Conservation (phyloP, 2,113 vertebrate species). For the Diglossa brunneiventris region DNA sequence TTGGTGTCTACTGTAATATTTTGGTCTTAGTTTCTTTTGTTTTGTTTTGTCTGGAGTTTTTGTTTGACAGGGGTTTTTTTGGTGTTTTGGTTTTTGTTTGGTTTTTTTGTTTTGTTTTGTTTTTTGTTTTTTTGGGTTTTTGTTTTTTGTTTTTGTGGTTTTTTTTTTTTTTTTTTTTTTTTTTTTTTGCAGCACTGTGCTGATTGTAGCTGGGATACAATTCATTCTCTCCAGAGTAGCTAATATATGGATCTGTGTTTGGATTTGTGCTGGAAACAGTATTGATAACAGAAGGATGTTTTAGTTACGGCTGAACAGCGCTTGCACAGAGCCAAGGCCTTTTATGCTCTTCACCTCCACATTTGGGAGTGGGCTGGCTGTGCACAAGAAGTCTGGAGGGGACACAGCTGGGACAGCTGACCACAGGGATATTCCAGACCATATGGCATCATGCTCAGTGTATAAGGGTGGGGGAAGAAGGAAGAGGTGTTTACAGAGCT, state of each 20-base stretch:
- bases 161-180: no score
- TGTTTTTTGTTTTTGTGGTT: no score
- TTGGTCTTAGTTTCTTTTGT: not conserved
- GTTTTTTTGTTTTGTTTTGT: no score
- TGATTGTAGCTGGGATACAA: not conserved
- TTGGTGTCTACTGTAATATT: not conserved
- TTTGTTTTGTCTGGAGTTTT: not conserved
- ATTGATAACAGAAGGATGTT: not conserved
- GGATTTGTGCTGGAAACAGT: not conserved
- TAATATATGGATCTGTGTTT: not conserved
- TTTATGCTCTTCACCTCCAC: not conserved
- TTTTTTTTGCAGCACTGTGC: no score
- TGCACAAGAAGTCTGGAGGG: not conserved
- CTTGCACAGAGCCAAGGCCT: not conserved
- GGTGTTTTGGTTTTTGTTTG: not conserved
- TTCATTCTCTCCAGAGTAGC: not conserved
- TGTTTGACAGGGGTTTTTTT: no score
- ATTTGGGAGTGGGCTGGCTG: not conserved
- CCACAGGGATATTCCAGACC: not conserved
- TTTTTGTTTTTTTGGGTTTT: no score
- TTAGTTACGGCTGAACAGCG: fast-evolving
- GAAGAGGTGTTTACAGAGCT: not conserved
- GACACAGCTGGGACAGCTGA: not conserved
- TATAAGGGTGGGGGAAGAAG: not conserved
- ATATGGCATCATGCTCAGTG: not conserved